These are phyloP conservation scores for Carcina quercana DNA, from an alignment of 2,888 invertebrate species.

Conservation along the genomic window DNA sequence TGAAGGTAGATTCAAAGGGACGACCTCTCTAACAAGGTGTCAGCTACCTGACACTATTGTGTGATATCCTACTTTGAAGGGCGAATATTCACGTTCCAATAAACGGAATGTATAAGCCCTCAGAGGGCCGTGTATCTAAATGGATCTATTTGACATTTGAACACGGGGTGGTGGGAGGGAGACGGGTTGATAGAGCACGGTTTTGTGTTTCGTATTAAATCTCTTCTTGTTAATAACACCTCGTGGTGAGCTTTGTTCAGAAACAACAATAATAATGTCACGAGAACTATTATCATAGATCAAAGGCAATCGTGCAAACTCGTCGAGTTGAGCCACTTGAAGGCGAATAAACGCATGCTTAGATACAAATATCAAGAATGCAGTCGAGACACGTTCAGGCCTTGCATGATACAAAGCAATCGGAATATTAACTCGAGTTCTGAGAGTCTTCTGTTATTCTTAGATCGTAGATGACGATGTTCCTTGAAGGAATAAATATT, in stretches of 20 bases:
- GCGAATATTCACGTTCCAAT: slow-evolving; percentile 57
- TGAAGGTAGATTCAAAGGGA: slow-evolving; percentile 52
- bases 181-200: slow-evolving; percentile 7
- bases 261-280: too few relatives aligned
- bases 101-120: slow-evolving; percentile 34
- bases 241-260: too few relatives aligned
- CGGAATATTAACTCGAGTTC: slow-evolving; percentile 13
- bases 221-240: too few relatives aligned
- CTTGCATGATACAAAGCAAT: slow-evolving; percentile 7
- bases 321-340: slow-evolving; percentile 19
- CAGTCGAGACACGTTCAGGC: slow-evolving; percentile 8
- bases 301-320: too few relatives aligned
- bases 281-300: too few relatives aligned
- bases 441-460: too few relatives aligned
- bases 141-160: slow-evolving; percentile 27
- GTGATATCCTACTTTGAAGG: slow-evolving; percentile 49
- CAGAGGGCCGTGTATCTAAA: slow-evolving; percentile 27
- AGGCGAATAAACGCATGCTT: slow-evolving; percentile 24
- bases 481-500: too few relatives aligned
- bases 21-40: slow-evolving; percentile 63
- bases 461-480: too few relatives aligned
- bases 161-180: slow-evolving; percentile 16
- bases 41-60: slow-evolving; percentile 64
- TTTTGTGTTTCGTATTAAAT: slow-evolving; percentile 7
- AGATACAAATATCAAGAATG: slow-evolving; percentile 27